Evolutionary conservation across 2,888 invertebrate genomes (phyloP).

Genomic region (Biston stratarius): DNA sequence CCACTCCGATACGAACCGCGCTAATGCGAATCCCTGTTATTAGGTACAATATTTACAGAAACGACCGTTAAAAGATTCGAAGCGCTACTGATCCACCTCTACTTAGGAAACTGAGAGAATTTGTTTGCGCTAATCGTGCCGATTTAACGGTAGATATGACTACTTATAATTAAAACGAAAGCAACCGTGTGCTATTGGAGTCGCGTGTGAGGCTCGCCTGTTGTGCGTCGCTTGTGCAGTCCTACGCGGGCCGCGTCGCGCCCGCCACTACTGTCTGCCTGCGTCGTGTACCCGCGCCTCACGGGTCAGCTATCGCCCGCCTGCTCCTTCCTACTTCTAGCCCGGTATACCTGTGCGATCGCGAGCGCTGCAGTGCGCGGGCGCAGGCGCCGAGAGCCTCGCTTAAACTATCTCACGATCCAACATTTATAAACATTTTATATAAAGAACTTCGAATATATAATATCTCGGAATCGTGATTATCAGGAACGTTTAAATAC

Average conservation of each 20-base stretch:
- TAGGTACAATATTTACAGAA: conserved; percentile 81
- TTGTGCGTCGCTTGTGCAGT: conserved; percentile 75
- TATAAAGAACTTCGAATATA: conserved; percentile 75
- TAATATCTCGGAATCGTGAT: conserved; percentile 70
- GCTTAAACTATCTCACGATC: conserved; percentile 65
- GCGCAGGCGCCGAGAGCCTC: conserved; percentile 50
- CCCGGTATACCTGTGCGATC: neutral
- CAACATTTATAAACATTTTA: conserved; percentile 66
- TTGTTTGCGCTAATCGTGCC: conserved; percentile 75
- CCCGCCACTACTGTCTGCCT: conserved; percentile 26
- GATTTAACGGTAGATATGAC: conserved; percentile 76
- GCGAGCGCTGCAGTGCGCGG: conserved; percentile 39
- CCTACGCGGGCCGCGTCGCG: conserved; percentile 34
- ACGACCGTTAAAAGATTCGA: conserved; percentile 65
- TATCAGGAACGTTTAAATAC: conserved; percentile 74
- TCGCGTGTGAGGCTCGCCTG: conserved; percentile 73
- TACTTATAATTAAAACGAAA: conserved; percentile 83
- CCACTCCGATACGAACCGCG: conserved; percentile 70
- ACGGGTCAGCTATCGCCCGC: neutral
- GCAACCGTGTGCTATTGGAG: conserved; percentile 79
- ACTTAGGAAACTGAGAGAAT: conserved; percentile 82
- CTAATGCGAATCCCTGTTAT: conserved; percentile 77
- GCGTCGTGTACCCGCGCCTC: neutral
- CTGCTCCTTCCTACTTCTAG: neutral
- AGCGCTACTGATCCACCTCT: conserved; percentile 84